A percentile compares a stretch with the other conserved stretches of the same genome.
These are phyloP conservation scores for Ferdinandea cuprea DNA, from an alignment of 2,888 invertebrate species.

Conservation along the genomic window DNA sequence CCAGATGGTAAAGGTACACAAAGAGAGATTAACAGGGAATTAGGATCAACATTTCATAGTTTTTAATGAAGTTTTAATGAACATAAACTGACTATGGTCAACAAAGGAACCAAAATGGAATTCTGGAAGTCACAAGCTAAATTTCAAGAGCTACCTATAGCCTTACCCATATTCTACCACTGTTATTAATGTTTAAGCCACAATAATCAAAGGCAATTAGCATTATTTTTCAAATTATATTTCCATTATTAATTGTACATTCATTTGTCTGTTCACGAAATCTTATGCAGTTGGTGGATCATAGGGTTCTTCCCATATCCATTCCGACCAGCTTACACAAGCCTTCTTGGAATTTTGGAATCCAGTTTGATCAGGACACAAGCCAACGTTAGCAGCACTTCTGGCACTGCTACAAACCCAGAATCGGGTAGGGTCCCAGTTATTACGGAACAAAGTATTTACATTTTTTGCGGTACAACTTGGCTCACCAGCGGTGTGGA, in stretches of 20 bases:
- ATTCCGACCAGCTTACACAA: constrained; percentile 78
- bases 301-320: constrained; percentile 78
- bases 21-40: no score
- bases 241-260: not conserved
- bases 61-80: no score
- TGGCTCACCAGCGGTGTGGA: constrained; percentile 76
- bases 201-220: no score
- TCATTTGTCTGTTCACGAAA: not conserved
- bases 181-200: no score
- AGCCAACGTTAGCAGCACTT: constrained; percentile 67
- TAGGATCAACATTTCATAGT: no score
- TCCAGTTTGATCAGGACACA: constrained; percentile 76
- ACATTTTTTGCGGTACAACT: constrained; percentile 72
- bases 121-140: no score
- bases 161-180: no score
- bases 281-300: constrained; percentile 73
- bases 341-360: constrained; percentile 77
- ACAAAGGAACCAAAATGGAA: no score
- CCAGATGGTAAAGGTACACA: no score
- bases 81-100: no score
- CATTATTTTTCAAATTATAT: no score
- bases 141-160: no score
- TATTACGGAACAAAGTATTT: constrained; percentile 77
- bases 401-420: constrained; percentile 77
- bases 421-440: constrained; percentile 78